A percentile compares a stretch with the other conserved stretches of the same genome.
Conservation (phyloP, 30 jellyfish, hydroid and myxozoan species). For the Calvadosia cruxmelitensis region DNA sequence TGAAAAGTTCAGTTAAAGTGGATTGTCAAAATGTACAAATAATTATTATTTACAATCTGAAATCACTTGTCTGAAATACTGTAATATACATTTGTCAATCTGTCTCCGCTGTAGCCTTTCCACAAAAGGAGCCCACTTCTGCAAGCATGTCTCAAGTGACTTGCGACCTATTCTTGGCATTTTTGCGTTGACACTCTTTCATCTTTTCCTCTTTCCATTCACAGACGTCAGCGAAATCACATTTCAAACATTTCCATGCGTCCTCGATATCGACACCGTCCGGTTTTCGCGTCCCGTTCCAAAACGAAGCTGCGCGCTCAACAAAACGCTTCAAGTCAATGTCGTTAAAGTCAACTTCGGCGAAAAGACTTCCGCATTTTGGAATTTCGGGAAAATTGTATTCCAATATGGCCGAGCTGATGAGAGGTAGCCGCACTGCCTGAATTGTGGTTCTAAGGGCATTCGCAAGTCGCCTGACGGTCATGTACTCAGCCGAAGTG, state of each 20-base stretch:
- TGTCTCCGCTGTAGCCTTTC: too few relatives aligned
- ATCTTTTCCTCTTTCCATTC: conserved; percentile 23
- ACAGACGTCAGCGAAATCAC: conserved; percentile 40
- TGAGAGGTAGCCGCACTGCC: conserved; percentile 4
- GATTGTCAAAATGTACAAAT: too few relatives aligned
- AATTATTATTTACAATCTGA: too few relatives aligned
- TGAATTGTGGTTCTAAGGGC: neutral
- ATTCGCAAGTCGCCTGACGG: conserved; percentile 1
- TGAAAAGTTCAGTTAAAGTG: too few relatives aligned
- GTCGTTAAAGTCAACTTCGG: conserved; percentile 10
- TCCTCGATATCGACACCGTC: conserved; percentile 57
- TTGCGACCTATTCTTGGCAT: too few relatives aligned
- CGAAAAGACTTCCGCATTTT: neutral
- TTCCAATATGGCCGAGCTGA: conserved; percentile 20
- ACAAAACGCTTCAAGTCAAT: neutral
- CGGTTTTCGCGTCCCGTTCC: conserved; percentile 19
- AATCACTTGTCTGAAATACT: too few relatives aligned
- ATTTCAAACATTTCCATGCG: conserved; percentile 36
- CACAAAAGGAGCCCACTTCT: too few relatives aligned
- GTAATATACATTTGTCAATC: too few relatives aligned
- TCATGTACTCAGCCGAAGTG: neutral
- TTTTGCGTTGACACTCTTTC: conserved; percentile 6
- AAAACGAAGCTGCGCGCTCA: conserved; percentile 3
- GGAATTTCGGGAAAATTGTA: conserved; percentile 22
- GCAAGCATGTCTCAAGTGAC: too few relatives aligned